These are phyloP conservation scores for Parnassius mnemosyne DNA, from an alignment of 2,888 invertebrate species.

Conservation along the genomic window DNA sequence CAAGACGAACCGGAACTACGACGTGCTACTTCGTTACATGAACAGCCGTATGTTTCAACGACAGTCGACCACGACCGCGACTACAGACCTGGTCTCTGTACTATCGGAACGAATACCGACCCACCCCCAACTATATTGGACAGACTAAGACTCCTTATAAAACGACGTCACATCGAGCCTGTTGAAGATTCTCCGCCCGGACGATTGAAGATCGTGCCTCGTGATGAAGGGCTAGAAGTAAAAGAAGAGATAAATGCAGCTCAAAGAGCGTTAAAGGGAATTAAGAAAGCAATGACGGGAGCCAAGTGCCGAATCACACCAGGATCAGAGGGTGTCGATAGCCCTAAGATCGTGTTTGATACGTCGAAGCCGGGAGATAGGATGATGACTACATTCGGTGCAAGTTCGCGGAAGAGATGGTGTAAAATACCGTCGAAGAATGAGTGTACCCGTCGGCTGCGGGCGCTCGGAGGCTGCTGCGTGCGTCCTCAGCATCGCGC, in stretches of 20 bases:
- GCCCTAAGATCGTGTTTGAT: constrained; percentile 72
- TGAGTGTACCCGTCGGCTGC: constrained; percentile 52
- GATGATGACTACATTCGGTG: constrained; percentile 70
- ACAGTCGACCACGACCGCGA: constrained; percentile 44
- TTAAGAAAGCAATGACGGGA: constrained; percentile 63
- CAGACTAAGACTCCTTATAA: constrained; percentile 50
- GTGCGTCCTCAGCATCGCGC: constrained; percentile 53
- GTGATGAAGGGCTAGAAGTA: constrained; percentile 54
- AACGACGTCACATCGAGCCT: constrained; percentile 45
- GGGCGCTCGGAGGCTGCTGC: constrained; percentile 58
- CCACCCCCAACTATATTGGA: constrained; percentile 55
- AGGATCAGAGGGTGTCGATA: constrained; percentile 56
- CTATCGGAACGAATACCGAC: constrained; percentile 71
- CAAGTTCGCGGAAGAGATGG: constrained; percentile 54
- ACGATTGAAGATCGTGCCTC: constrained; percentile 55
- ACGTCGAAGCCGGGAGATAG: constrained; percentile 69
- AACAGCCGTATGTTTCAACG: constrained; percentile 50
- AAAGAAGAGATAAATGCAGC: constrained; percentile 56
- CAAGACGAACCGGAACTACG: constrained; percentile 58
- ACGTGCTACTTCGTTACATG: constrained; percentile 56
- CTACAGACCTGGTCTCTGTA: constrained; percentile 55
- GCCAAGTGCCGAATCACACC: constrained; percentile 68
- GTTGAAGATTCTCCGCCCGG: constrained; percentile 49
- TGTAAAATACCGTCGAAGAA: constrained; percentile 57
- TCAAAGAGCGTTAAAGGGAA: constrained; percentile 54